Percentiles rank a stretch among this genome's conserved stretches.
phyloP scores from a whole-genome alignment of 2,113 vertebrate species.

The Sinosuthora webbiana region DNA sequence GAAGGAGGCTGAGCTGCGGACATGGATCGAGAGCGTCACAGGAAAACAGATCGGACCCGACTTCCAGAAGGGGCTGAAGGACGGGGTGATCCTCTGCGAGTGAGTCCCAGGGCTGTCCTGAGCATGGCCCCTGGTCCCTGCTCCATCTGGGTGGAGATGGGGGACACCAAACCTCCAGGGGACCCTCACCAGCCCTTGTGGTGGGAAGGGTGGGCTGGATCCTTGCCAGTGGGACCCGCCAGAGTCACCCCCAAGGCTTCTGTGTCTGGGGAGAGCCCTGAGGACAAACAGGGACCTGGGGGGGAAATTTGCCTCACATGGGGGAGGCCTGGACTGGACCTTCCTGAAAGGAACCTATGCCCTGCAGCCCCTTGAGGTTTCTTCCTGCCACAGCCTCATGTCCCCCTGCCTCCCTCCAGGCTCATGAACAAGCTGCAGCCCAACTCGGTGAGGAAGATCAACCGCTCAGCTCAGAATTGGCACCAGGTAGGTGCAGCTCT shows the following conservation, averaged over 20 bases:
- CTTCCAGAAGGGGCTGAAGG: slow-evolving; percentile 93
- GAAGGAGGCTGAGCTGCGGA: slow-evolving; percentile 86
- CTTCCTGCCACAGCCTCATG: not conserved
- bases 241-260: no score
- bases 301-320: not conserved
- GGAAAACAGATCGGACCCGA: slow-evolving; percentile 82
- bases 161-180: not conserved
- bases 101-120: slow-evolving; percentile 62
- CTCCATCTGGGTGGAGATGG: not conserved
- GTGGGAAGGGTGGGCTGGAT: not conserved
- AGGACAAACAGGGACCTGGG: not conserved
- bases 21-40: slow-evolving; percentile 88
- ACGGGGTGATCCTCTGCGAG: slow-evolving; percentile 88
- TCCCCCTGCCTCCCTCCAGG: slow-evolving; percentile 52
- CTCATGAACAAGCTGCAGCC: slow-evolving; percentile 89
- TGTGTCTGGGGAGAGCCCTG: not conserved
- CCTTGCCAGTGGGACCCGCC: accelerated
- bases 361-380: no score
- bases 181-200: not conserved
- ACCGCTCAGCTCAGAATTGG: slow-evolving; percentile 87
- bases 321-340: not conserved
- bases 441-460: slow-evolving; percentile 85
- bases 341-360: accelerated
- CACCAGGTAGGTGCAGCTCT: slow-evolving; percentile 81
- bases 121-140: accelerated